Conservation (phyloP, 1,140 invertebrate species). For the Philaenus spumarius region DNA sequence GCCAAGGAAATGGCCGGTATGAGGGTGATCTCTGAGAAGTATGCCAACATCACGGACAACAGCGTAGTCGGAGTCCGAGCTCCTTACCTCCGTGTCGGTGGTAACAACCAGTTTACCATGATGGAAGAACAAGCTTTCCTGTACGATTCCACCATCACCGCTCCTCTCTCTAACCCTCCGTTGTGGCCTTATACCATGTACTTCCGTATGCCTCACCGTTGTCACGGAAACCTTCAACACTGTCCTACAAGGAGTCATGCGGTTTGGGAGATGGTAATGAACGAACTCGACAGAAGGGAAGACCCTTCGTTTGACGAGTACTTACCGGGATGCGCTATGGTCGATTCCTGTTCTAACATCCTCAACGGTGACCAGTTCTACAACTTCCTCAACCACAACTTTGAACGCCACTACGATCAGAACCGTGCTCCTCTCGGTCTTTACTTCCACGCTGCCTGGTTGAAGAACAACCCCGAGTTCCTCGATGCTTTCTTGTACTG, state of each 20-base stretch:
- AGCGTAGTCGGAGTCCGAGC: slow-evolving; percentile 90
- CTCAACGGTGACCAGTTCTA: slow-evolving; percentile 90
- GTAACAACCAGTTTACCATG: slow-evolving; percentile 96
- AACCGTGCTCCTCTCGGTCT: slow-evolving; percentile 89
- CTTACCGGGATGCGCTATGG: slow-evolving; percentile 91
- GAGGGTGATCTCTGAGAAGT: slow-evolving; percentile 88
- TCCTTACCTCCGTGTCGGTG: slow-evolving; percentile 87
- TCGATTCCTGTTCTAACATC: slow-evolving; percentile 93
- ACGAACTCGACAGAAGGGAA: slow-evolving; percentile 86
- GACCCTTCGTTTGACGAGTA: slow-evolving; percentile 88
- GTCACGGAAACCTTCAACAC: slow-evolving; percentile 88
- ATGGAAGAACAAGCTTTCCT: slow-evolving; percentile 96
- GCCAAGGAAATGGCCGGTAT: slow-evolving; percentile 95
- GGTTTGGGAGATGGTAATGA: slow-evolving; percentile 98
- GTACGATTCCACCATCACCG: slow-evolving; percentile 93
- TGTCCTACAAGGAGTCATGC: slow-evolving; percentile 88
- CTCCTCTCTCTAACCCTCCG: slow-evolving; percentile 83
- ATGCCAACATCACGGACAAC: slow-evolving; percentile 87
- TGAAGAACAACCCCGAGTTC: slow-evolving; percentile 91
- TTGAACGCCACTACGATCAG: slow-evolving; percentile 90
- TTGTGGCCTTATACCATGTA: slow-evolving; percentile 98
- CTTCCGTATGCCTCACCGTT: slow-evolving; percentile 92
- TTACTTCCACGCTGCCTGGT: slow-evolving; percentile 94
- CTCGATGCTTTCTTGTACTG: slow-evolving; percentile 89
- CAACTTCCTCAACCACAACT: slow-evolving; percentile 94